phyloP scores from a whole-genome alignment of 2,797 vertebrate genomes.

The Galagoides demidoff region DNA sequence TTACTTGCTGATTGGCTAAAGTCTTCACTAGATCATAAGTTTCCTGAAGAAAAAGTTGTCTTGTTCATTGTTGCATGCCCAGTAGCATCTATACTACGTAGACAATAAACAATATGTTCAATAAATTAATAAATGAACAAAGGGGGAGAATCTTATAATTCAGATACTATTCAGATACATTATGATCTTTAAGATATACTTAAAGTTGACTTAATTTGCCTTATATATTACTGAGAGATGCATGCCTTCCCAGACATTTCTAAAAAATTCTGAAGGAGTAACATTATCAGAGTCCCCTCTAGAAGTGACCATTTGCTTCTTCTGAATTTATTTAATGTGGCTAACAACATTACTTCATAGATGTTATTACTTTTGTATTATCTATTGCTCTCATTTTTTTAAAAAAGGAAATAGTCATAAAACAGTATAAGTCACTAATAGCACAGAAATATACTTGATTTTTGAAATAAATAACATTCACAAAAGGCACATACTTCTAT shows the following conservation, averaged over 20 bases:
- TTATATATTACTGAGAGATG: neutral
- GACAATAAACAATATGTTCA: neutral
- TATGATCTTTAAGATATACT: neutral
- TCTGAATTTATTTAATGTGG: neutral
- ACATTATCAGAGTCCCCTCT: neutral
- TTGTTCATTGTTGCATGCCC: neutral
- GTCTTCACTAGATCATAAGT: neutral
- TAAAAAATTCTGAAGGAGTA: neutral
- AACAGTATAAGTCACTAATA: neutral
- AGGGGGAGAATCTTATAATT: neutral
- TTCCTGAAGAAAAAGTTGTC: neutral
- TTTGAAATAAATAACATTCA: neutral
- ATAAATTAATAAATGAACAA: neutral
- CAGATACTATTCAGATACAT: neutral
- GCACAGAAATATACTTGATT: neutral
- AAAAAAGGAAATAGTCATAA: neutral
- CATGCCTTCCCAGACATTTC: neutral
- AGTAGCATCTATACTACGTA: neutral
- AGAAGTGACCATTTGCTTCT: neutral
- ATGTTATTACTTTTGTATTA: slow-evolving; percentile 9
- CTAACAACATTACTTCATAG: neutral
- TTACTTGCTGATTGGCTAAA: neutral
- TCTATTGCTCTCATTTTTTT: neutral
- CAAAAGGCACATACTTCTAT: neutral
- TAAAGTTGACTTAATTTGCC: neutral